Evolutionary conservation across 2,888 invertebrate species (phyloP), one percentile per base, ranked within the genome.

Genomic region (Caenorhabditis becei): DNA sequence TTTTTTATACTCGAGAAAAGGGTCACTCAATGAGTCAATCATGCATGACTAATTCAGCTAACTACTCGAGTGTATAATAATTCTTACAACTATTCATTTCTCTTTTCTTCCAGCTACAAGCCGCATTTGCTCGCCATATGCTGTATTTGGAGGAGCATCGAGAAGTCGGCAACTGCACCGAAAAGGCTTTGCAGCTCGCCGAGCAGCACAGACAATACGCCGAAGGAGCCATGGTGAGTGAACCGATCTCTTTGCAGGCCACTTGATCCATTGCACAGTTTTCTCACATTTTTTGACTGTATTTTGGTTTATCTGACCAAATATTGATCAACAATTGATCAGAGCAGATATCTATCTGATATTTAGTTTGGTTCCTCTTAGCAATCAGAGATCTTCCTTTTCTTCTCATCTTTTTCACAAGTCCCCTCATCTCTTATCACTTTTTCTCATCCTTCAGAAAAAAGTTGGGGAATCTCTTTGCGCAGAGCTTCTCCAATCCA

Each of bases 61-160:
- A 23, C 58, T 35, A 61, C 16, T 61, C 66, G 66, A 61, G 66
- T 75, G 61, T 61, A 75, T 54, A 53, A 41, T 72, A 62, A 72
- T 72, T 65, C 32, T 44, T 24, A 53, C 23, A 41, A 41, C n/a
- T 41, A 7, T 41, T 41, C 41, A 41, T 41, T 41, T 14, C 41
- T 41, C 41, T 47, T 56, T 78, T 59, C 49, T 82, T 91, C 58
- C 89, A 92, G 92, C 89, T 92, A 54, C 92, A 93, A 91, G 91
- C 91, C 77, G 86, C 86, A 14, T 89, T 92, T 70, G 92, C 92
- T 47, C 88, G 90, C 62, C 92, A 92, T 82, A 89, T 92, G 85
- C 90, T 91, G 58, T 90, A 90, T 86, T 84, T 93, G 83, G 91
- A 92, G 72, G 90, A 90, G 49, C 91, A 92, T 90, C 88, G 91